Percentiles rank a stretch among this genome's conserved stretches.
phyloP scores from a whole-genome alignment of 2,797 vertebrate species.

The Phoebastria nigripes region DNA sequence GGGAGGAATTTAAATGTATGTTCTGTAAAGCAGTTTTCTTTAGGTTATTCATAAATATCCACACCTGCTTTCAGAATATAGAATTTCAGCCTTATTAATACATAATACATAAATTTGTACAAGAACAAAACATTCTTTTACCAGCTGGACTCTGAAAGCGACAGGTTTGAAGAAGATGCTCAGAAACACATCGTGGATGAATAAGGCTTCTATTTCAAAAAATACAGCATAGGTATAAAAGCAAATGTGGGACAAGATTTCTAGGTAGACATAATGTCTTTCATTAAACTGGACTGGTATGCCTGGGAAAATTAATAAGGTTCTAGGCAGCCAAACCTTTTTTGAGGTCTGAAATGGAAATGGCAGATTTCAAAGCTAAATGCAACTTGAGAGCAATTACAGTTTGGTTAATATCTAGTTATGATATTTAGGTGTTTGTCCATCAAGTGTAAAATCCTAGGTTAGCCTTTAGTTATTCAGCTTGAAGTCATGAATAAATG shows the following conservation, averaged over 20 bases:
- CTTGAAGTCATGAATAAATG: background rate
- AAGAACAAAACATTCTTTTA: background rate
- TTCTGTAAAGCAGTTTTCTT: background rate
- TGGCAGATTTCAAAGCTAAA: background rate
- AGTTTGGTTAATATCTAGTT: background rate
- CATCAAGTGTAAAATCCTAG: background rate
- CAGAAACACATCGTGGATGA: background rate
- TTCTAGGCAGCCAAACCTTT: background rate
- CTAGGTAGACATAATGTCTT: background rate
- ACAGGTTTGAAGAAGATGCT: background rate
- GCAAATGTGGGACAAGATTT: background rate
- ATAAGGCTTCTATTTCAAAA: background rate
- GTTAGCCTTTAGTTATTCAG: background rate
- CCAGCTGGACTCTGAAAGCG: background rate
- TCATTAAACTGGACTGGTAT: background rate
- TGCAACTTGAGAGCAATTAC: background rate
- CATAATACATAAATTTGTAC: background rate
- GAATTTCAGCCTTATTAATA: conserved; percentile 16
- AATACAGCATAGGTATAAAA: background rate
- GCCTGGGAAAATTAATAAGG: background rate
- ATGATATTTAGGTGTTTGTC: background rate
- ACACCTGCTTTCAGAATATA: background rate
- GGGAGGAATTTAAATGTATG: background rate
- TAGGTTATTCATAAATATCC: background rate
- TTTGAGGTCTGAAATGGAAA: background rate